These are phyloP conservation scores for Pantala flavescens DNA, from an alignment of 1,140 invertebrate species.

Conservation along the genomic window DNA sequence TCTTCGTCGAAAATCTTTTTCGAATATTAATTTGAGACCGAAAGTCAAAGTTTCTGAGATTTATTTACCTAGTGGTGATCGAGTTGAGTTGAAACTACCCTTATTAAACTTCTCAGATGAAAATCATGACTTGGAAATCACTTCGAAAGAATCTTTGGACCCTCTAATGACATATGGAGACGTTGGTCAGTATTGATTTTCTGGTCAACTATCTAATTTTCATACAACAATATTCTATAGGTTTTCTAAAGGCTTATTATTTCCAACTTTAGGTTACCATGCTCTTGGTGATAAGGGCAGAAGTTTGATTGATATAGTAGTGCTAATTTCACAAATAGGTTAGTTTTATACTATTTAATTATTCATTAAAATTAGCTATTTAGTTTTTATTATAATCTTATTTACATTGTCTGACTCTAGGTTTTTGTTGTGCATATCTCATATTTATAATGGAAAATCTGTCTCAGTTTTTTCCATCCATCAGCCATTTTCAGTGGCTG, in stretches of 20 bases:
- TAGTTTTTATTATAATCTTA: not conserved
- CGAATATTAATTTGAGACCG: slow-evolving; percentile 21
- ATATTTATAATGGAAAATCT: slow-evolving; percentile 17
- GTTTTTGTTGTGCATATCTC: slow-evolving; percentile 16
- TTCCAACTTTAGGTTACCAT: slow-evolving; percentile 30
- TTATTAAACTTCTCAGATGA: slow-evolving; percentile 19
- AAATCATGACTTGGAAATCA: not conserved
- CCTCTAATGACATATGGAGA: slow-evolving; percentile 35
- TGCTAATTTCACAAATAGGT: slow-evolving; percentile 37
- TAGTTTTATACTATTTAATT: not conserved
- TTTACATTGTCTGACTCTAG: not conserved
- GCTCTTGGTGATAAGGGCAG: slow-evolving; percentile 33
- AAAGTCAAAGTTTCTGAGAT: slow-evolving; percentile 21
- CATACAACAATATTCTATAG: not conserved
- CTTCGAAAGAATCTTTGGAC: not conserved
- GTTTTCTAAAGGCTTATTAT: slow-evolving; percentile 3
- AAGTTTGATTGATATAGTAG: slow-evolving; percentile 33
- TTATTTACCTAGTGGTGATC: slow-evolving; percentile 1
- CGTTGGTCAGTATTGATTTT: slow-evolving; percentile 31
- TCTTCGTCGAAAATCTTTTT: slow-evolving; percentile 20
- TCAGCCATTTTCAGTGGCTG: slow-evolving; percentile 13
- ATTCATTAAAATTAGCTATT: not conserved
- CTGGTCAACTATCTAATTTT: not conserved
- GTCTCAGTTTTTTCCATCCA: not conserved
- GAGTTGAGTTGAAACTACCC: slow-evolving; percentile 22